phyloP scores from a whole-genome alignment of 2,113 vertebrate genomes.

The Megalops atlanticus region DNA sequence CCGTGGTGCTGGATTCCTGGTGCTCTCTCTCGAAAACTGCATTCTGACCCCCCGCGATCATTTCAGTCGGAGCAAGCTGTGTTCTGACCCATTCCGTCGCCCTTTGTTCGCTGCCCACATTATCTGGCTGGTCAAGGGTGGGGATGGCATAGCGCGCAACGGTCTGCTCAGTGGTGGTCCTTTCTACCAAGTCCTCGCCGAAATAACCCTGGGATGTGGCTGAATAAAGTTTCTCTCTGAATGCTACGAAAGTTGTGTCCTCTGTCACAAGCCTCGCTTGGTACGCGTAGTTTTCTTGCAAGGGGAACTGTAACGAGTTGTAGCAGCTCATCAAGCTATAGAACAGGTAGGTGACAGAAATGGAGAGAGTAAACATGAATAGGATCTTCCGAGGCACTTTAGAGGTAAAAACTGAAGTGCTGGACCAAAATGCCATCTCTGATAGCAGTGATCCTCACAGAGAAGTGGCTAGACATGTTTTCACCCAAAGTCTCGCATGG shows the following conservation, averaged over 20 bases:
- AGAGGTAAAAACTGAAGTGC: conserved; percentile 80
- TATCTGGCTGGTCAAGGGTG: conserved; percentile 37
- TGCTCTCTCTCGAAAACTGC: conserved; percentile 72
- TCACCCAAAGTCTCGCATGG: conserved; percentile 80
- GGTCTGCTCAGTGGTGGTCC: conserved; percentile 44
- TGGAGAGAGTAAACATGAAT: conserved; percentile 91
- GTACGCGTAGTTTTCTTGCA: conserved; percentile 76
- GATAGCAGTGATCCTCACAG: conserved; percentile 79
- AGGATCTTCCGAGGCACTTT: conserved; percentile 91
- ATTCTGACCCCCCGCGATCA: conserved; percentile 63
- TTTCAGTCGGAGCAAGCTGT: conserved; percentile 71
- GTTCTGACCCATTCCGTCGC: conserved; percentile 74
- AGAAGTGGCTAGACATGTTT: conserved; percentile 85
- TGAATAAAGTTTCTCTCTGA: conserved; percentile 79
- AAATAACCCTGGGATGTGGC: conserved; percentile 56
- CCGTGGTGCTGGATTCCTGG: conserved; percentile 84
- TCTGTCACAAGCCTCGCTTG: conserved; percentile 72
- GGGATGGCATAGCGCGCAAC: conserved; percentile 35
- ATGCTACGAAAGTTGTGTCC: conserved; percentile 73
- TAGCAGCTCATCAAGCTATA: conserved; percentile 92
- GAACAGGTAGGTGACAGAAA: conserved; percentile 93
- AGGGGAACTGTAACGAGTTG: conserved; percentile 81
- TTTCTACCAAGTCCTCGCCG: conserved; percentile 47
- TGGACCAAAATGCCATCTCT: conserved; percentile 85
- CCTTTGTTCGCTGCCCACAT: conserved; percentile 58